These are phyloP conservation scores for Stegophylla sp. DNA, from an alignment of 2,888 invertebrate genomes.

Conservation along the genomic window DNA sequence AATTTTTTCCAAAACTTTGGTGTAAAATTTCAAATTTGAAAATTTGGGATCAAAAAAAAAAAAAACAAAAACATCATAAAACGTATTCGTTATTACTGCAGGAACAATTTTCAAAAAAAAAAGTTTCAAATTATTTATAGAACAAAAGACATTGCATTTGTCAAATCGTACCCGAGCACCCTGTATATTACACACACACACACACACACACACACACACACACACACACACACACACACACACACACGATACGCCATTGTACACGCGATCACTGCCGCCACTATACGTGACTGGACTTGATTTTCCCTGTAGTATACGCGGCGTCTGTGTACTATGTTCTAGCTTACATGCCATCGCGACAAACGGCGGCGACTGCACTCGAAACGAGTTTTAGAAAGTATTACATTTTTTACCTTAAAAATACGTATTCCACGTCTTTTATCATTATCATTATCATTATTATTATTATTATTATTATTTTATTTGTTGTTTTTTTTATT, in stretches of 20 bases:
- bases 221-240: not conserved
- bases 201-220: not conserved
- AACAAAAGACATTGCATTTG: too few relatives aligned
- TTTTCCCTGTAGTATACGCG: slow-evolving; percentile 30
- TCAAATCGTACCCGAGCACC: too few relatives aligned
- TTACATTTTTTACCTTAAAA: slow-evolving; percentile 49
- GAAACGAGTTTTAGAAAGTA: slow-evolving; percentile 52
- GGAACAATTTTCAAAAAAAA: too few relatives aligned
- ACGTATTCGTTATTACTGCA: too few relatives aligned
- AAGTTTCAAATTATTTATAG: too few relatives aligned
- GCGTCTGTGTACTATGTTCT: slow-evolving; percentile 25
- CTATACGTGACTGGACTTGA: slow-evolving; percentile 51
- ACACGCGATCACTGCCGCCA: not conserved
- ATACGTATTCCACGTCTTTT: not conserved
- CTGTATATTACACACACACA: too few relatives aligned
- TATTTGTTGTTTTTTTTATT: not conserved
- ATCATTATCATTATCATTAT: too few relatives aligned
- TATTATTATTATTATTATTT: slow-evolving; percentile 4
- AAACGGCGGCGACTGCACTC: not conserved
- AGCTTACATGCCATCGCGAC: not conserved
- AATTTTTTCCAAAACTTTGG: too few relatives aligned
- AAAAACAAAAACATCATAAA: too few relatives aligned
- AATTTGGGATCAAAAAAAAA: too few relatives aligned
- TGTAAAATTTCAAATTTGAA: too few relatives aligned
- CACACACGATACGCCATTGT: not conserved